phyloP scores from a whole-genome alignment of 2,888 invertebrate species.

The Abscondita cerata region DNA sequence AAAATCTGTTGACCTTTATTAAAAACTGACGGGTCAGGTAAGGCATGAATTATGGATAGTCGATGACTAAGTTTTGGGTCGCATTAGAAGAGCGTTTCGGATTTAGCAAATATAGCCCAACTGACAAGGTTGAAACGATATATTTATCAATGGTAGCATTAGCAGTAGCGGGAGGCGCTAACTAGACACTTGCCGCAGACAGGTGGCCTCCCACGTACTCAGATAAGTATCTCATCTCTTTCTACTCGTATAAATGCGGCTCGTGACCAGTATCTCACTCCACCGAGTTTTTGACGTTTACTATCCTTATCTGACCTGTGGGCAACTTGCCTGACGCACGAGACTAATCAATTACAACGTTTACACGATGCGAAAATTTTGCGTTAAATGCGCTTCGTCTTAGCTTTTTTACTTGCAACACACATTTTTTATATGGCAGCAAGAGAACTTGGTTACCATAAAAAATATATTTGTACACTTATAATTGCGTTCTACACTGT shows the following conservation, averaged over 20 bases:
- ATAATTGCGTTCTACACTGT: too few relatives aligned
- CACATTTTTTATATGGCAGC: too few relatives aligned
- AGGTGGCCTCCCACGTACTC: conserved; percentile 56
- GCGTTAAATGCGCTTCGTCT: conserved; percentile 5
- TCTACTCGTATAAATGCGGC: conserved; percentile 13
- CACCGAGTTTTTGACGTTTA: conserved; percentile 30
- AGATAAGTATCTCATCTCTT: conserved; percentile 36
- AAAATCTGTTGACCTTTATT: conserved; percentile 30
- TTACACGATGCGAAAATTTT: conserved; percentile 36
- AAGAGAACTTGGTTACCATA: too few relatives aligned
- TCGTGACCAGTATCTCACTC: conserved; percentile 30
- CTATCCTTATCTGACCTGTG: conserved; percentile 44
- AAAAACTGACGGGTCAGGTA: conserved; percentile 23
- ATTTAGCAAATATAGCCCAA: conserved; percentile 30
- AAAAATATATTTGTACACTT: too few relatives aligned
- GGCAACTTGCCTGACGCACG: conserved; percentile 45
- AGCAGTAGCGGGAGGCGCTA: conserved; percentile 48
- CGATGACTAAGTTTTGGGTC: neutral
- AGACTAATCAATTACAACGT: conserved; percentile 51
- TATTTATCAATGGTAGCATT: conserved; percentile 49
- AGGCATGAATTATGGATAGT: conserved; percentile 3
- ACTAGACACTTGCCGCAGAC: conserved; percentile 58
- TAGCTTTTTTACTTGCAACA: too few relatives aligned
- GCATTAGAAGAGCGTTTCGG: conserved; percentile 23
- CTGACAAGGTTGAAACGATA: conserved; percentile 44